Evolutionary conservation across 2,113 vertebrate genomes (phyloP), one percentile per base, ranked within the genome.

Genomic region (Alouatta palliata): DNA sequence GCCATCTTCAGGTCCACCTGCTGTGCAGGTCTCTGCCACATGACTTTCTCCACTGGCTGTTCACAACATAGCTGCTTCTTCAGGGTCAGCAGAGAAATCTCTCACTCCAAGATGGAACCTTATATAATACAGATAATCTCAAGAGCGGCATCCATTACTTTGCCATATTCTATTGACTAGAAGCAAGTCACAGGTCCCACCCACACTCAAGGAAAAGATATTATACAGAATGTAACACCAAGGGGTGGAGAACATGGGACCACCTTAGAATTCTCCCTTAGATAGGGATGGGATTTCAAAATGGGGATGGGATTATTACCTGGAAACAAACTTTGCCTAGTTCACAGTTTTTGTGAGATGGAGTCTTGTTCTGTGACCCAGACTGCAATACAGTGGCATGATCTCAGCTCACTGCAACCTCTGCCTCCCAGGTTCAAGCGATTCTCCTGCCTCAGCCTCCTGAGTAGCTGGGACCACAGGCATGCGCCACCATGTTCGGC

Each of bases 281-380:
- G 40, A 12, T 73, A 64, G 61, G 27, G 27, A 64, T 64, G 27
- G 61, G 61, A 64, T 64, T 30, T 64, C 30, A 64, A 30, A 27
- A 64, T 64, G 61, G 9, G 30, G 40, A 73, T 73, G n/a, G 6
- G 47, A 49, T 71, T 40, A 58, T 47, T 66, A 83, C 45, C 87
- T 94, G 27, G 30, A 95, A 93, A 95, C 9, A 68, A 93, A 87
- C 21, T 89, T 91, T 87, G 52, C 64, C 25, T 95, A 52, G n/a
- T 56, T 83, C 54, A 86, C 8, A 49, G 45, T 75, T 93, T 87
- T 84, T 19, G 27, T 64, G 61, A 64, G 61, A 64, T 0, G 11
- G 5, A 64, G 11, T 64, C 61, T 30, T 64, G 61, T 27, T 30
- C 27, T 64, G 61, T 64, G 5, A 27, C 27, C 12, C 27, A 30